Evolutionary conservation across 1,140 invertebrate species (phyloP), one percentile per base, ranked within the genome.

Genomic region (Cryptotermes secundus): DNA sequence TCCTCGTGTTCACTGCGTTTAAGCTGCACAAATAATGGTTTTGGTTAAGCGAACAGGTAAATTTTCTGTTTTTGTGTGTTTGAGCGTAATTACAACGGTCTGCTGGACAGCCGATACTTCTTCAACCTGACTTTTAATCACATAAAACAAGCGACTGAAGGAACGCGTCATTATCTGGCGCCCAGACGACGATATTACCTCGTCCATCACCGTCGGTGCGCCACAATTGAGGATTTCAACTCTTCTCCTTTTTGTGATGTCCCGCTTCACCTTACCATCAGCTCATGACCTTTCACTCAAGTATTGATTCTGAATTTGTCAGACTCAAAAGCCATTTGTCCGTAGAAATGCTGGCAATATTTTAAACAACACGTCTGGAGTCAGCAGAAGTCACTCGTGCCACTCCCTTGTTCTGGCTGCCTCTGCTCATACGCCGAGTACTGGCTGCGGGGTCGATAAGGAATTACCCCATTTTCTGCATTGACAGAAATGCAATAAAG

Each of bases 301-400:
- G 7, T 72, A 72, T 72, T 72, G 59, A 72, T 72, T 72, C 59
- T 72, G n/a, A 72, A 72, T 72, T 72, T 72, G 59, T 72, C 59
- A 72, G 59, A 72, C 59, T 72, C 59, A 72, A 72, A 72, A n/a
- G 26, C 26, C 59, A 72, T 72, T 72, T 72, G 59, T 72, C 59
- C 4, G 59, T 72, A 72, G 26, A 16, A 72, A 72, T 26, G n/a
- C 59, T 26, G 14, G 59, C 14, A 72, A 72, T 72, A 72, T 31
- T 72, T 72, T n/a, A 72, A 72, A 72, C 59, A 72, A 72, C 59
- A 14, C n/a, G 59, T 31, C n/a, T 26, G 16, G 6, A 26, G 59
- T 72, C 31, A 72, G 31, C 59, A 9, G 26, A 14, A 31, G 26
- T 31, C 26, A 31, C 45, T 49, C 38, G 16, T 49, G 45, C 45